Evolutionary conservation across 2,888 invertebrate genomes (phyloP).

Genomic region (Torymus tubicola): DNA sequence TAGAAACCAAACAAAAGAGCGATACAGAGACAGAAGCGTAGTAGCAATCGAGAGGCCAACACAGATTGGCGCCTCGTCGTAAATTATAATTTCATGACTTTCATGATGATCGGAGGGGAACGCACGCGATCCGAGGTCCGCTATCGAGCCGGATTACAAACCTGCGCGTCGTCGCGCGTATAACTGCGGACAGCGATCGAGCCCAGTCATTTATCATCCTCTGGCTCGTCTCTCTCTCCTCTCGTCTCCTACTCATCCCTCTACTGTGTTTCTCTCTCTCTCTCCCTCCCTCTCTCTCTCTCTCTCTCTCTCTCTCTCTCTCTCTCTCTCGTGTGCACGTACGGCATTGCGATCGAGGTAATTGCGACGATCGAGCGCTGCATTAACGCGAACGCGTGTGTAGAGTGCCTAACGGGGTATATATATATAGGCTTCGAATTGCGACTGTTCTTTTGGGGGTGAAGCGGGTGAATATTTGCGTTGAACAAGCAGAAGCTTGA

Average conservation of each 20-base stretch:
- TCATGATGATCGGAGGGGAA: constrained; percentile 45
- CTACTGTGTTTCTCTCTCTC: too few species aligned
- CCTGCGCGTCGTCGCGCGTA: not conserved
- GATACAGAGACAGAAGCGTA: too few species aligned
- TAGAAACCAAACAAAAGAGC: too few species aligned
- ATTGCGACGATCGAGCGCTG: constrained; percentile 26
- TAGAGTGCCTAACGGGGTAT: too few species aligned
- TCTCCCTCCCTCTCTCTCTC: not conserved
- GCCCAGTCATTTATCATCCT: constrained; percentile 24
- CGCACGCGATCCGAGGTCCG: not conserved
- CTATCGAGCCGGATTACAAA: constrained; percentile 9
- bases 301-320: not conserved
- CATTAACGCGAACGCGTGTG: not conserved
- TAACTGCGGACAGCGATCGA: constrained; percentile 32
- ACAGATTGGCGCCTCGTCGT: constrained; percentile 36
- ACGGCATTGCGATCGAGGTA: constrained; percentile 4
- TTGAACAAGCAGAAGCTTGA: too few species aligned
- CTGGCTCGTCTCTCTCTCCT: constrained; percentile 17
- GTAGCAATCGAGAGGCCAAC: not conserved
- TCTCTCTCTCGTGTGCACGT: too few species aligned
- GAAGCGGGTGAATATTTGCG: too few species aligned
- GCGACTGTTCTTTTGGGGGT: too few species aligned
- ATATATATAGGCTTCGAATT: too few species aligned
- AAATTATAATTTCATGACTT: constrained; percentile 63
- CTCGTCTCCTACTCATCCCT: too few species aligned